These are phyloP conservation scores for Lycophotia porphyrea DNA, from an alignment of 2,888 invertebrate species.

Conservation along the genomic window DNA sequence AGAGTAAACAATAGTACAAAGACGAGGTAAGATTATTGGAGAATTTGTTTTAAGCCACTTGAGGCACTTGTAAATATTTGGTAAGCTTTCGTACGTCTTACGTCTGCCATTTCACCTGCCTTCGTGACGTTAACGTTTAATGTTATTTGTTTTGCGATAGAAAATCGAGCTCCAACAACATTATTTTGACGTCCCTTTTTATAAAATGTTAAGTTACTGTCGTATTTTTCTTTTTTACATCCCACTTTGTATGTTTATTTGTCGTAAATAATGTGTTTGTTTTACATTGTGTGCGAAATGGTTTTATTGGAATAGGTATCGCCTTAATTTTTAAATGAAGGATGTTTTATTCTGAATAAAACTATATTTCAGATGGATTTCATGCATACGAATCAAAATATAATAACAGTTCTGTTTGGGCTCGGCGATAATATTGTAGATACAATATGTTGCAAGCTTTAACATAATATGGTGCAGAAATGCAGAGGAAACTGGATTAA, in stretches of 20 bases:
- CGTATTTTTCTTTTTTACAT: slow-evolving; percentile 40
- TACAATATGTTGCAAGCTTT: slow-evolving; percentile 16
- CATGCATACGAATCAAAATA: slow-evolving; percentile 20
- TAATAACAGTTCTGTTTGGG: slow-evolving; percentile 2
- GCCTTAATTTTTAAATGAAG: slow-evolving; percentile 1
- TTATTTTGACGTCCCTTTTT: slow-evolving; percentile 65
- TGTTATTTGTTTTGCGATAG: slow-evolving; percentile 78
- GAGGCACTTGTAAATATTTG: slow-evolving; percentile 89
- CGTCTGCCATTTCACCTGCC: slow-evolving; percentile 82
- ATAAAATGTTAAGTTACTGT: slow-evolving; percentile 55
- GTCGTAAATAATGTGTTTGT: slow-evolving; percentile 32
- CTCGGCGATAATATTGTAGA: slow-evolving; percentile 14
- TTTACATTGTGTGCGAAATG: slow-evolving; percentile 28
- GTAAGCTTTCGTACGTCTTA: slow-evolving; percentile 83
- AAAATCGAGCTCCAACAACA: slow-evolving; percentile 67
- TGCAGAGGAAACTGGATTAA: slow-evolving; percentile 73
- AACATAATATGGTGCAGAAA: slow-evolving; percentile 69
- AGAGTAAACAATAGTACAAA: slow-evolving; percentile 86
- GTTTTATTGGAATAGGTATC: slow-evolving; percentile 35
- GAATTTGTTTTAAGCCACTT: slow-evolving; percentile 90
- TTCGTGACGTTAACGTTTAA: slow-evolving; percentile 78
- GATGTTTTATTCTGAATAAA: neutral
- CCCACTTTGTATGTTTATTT: slow-evolving; percentile 37
- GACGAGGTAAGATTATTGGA: slow-evolving; percentile 86
- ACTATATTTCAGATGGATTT: slow-evolving; percentile 2